Conservation (phyloP, 2,113 vertebrate genomes). For the Dasyprocta punctata region DNA sequence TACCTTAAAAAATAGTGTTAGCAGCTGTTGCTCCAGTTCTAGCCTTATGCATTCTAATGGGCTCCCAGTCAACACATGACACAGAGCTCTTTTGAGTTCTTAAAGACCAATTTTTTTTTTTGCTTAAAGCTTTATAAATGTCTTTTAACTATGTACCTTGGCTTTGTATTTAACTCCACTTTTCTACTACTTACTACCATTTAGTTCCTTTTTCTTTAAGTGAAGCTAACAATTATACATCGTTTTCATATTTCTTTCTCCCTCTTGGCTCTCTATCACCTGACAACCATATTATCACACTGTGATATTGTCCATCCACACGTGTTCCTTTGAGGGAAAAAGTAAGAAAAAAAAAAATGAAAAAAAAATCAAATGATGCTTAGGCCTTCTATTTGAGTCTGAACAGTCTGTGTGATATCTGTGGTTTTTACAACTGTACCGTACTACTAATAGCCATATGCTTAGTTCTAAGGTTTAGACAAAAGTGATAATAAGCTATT, state of each 20-base stretch:
- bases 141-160: conserved; percentile 13
- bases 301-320: background rate
- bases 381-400: background rate
- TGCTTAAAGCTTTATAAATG: background rate
- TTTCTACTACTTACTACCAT: background rate
- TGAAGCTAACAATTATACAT: background rate
- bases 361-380: background rate
- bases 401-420: background rate
- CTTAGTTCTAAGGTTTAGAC: background rate
- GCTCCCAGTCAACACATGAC: background rate
- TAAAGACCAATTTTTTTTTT: background rate
- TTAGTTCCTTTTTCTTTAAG: background rate
- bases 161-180: background rate
- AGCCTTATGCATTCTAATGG: background rate
- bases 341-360: background rate
- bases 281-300: background rate
- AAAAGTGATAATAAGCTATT: background rate
- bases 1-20: background rate
- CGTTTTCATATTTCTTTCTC: background rate
- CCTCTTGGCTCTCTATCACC: background rate
- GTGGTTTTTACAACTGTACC: background rate
- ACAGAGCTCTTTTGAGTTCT: background rate
- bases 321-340: background rate
- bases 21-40: background rate
- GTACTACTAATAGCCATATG: background rate